Evolutionary conservation across 2,113 vertebrate genomes (phyloP).

Genomic region (Tonatia bakeri): DNA sequence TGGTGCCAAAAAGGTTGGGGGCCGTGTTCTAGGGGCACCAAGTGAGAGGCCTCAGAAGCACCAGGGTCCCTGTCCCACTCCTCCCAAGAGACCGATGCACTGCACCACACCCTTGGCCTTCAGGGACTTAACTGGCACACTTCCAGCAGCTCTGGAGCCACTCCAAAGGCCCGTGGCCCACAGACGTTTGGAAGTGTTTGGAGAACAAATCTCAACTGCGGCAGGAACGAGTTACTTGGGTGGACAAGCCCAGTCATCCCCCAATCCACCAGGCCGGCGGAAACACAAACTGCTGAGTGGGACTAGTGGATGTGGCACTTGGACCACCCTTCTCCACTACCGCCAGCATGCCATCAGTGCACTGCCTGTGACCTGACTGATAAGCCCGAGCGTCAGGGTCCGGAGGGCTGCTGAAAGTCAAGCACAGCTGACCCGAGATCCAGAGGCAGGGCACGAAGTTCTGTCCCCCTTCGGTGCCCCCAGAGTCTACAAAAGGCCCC

Average conservation of each 20-base stretch:
- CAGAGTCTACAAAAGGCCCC: neutral
- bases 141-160: neutral
- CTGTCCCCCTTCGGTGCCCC: neutral
- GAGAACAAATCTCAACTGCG: neutral
- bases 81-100: neutral
- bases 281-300: neutral
- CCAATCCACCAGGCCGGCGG: neutral
- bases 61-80: neutral
- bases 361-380: neutral
- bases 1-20: no score
- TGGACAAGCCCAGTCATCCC: neutral
- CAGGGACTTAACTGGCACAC: neutral
- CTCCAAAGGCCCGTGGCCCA: neutral
- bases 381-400: neutral
- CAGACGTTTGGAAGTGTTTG: neutral
- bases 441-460: neutral
- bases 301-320: neutral
- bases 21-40: neutral
- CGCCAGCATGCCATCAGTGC: neutral
- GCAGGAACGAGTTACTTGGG: neutral
- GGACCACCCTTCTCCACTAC: neutral
- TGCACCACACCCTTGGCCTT: neutral
- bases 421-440: neutral
- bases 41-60: neutral
- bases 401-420: neutral